Evolutionary conservation across 2,797 vertebrate species (phyloP), one percentile per base, ranked within the genome.

Genomic region (Betta splendens): DNA sequence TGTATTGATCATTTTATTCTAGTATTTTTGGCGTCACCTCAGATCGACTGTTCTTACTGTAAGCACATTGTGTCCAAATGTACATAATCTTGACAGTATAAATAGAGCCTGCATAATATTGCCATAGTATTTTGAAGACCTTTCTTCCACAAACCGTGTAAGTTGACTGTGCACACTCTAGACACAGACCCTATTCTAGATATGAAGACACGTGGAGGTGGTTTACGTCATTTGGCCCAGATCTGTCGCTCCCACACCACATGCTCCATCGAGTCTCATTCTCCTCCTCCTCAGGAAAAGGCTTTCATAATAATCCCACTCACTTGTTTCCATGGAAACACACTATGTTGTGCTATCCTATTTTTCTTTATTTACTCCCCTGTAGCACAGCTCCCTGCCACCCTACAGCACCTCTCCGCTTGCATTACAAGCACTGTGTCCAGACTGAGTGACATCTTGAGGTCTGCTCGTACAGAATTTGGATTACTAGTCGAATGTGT

Each of bases 211-310:
- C 63, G 43, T 59, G 75, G 64, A 81, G 77, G 77, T 81, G 71
- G 79, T 82, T 80, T 65, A 65, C 64, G 68, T 75, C 49, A 38
- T 56, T 76, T 84, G 89, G 69, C 86, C 86, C 79, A 81, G 82
- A 84, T 86, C 77, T 82, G 72, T 89, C 80, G 75, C 60, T 80
- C 72, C 62, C 61, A 75, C 78, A 81, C 74, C 25, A 67, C 36
- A 77, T 69, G 54, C 77, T 87, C 72, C 70, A 52, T 64, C 51
- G 51, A 83, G 72, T 71, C 51, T 75, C 76, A 59, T 50, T 84
- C 73, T 64, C 38, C 75, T 85, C 28, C 57, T 75, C 63, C n/a
- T n/a, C n/a, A n/a, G 65, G 55, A 48, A 85, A 75, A 80, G 48
- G 47, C 78, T 80, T 85, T 83, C 64, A 81, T 56, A 85, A 79